Conservation (phyloP, 2,888 invertebrate species). For the Agonopterix alstromeriana region DNA sequence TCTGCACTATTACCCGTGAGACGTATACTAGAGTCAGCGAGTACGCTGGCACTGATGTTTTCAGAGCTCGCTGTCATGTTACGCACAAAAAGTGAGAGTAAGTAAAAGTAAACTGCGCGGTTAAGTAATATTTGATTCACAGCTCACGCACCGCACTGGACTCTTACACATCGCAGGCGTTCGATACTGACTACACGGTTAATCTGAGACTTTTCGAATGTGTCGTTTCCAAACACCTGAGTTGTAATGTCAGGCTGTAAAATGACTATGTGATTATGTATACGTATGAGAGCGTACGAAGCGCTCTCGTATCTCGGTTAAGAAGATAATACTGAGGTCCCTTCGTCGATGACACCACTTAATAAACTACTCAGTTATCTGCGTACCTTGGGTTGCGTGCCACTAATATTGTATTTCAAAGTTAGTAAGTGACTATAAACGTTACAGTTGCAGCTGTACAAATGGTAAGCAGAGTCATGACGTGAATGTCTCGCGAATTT, state of each 20-base stretch:
- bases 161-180: slow-evolving; percentile 29
- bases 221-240: slow-evolving; percentile 64
- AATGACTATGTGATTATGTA: slow-evolving; percentile 38
- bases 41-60: slow-evolving; percentile 40
- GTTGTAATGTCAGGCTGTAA: slow-evolving; percentile 61
- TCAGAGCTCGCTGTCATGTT: slow-evolving; percentile 48
- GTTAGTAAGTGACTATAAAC: slow-evolving; percentile 3
- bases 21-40: slow-evolving; percentile 53
- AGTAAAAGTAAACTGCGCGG: slow-evolving; percentile 38
- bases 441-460: neutral
- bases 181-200: slow-evolving; percentile 44
- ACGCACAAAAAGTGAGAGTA: slow-evolving; percentile 48
- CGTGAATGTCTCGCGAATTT: too few species aligned
- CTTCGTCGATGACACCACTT: slow-evolving; percentile 52
- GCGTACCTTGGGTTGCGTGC: slow-evolving; percentile 33
- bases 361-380: slow-evolving; percentile 64
- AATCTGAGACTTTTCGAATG: slow-evolving; percentile 53
- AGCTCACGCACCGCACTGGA: slow-evolving; percentile 32
- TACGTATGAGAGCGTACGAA: slow-evolving; percentile 50
- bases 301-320: slow-evolving; percentile 58
- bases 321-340: slow-evolving; percentile 62
- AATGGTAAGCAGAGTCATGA: slow-evolving; percentile 1
- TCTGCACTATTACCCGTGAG: slow-evolving; percentile 40
- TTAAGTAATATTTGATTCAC: slow-evolving; percentile 33
- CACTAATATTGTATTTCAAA: neutral